phyloP scores from a whole-genome alignment of 2,797 vertebrate genomes.

The Sciurus vulgaris region DNA sequence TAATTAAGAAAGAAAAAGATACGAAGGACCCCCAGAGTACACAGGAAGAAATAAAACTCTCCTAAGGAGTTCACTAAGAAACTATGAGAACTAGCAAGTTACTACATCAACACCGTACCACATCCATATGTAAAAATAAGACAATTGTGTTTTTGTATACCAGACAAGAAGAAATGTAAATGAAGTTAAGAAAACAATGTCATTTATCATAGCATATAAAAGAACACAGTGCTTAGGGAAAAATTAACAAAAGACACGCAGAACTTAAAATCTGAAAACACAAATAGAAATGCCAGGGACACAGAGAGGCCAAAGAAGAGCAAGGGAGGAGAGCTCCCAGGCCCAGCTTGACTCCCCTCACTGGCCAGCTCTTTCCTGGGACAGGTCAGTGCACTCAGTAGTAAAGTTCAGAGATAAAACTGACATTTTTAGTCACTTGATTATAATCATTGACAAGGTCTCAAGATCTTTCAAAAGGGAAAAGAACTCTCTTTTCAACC shows the following conservation, averaged over 20 bases:
- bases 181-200: neutral
- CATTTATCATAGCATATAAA: neutral
- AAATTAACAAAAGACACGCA: neutral
- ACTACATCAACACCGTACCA: no score
- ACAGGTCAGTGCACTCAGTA: neutral
- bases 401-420: neutral
- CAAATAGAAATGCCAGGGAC: neutral
- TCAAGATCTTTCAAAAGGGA: neutral
- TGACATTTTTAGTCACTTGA: neutral
- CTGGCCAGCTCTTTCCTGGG: neutral
- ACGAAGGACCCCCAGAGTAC: neutral
- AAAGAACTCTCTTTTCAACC: neutral
- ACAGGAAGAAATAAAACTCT: neutral
- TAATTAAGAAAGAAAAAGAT: neutral
- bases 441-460: neutral
- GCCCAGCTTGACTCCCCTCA: neutral
- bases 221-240: neutral
- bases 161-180: neutral
- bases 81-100: neutral
- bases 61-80: neutral
- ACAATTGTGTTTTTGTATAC: neutral
- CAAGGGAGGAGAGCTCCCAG: neutral
- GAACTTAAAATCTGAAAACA: neutral
- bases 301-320: neutral
- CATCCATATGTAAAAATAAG: neutral